Base-by-base conservation (phyloP, 2,888 invertebrate genomes). In the Hypsopygia costalis region DNA sequence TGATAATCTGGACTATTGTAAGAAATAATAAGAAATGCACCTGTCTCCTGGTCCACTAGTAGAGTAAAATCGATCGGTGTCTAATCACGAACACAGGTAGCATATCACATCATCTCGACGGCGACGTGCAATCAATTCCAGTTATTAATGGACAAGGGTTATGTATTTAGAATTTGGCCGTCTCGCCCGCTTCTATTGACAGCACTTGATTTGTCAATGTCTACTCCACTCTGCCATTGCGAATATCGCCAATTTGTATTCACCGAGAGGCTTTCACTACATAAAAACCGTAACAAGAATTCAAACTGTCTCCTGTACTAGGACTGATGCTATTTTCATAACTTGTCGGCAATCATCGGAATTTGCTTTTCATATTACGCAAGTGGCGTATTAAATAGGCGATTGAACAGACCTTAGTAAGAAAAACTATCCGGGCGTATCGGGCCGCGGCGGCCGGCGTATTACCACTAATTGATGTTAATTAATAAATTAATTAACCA, bases 401-500 rank as follows among this genome's bases (percentile, higher is more conserved):
- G 68, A 55, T 40, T 36, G 58, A 62, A 76, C 75, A 74, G 77
- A 66, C 58, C 52, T 76, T 80, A 66, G 58, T 57, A 52, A 73
- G 80, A 86, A 85, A 80, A 81, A 59, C 66, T 75, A 77, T 63
- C 72, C 62, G 63, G 49, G 69, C 79, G 74, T 66, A 65, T 65
- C 79, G 69, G 58, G 56, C 61, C 61, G 58, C 58, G 60, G 68
- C 70, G 66, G 64, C 64, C 52, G 33, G 33, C 33, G 67, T 69
- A 75, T 69, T 74, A 74, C 80, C 71, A 77, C 80, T 82, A 83
- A 83, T 83, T 81, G 76, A 81, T 81, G 81, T 69, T 81, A 83
- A 86, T 83, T 81, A 82, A 83, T 86, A 81, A 83, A 86, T 83
- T 80, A 85, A 85, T 85, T 83, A 83, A 69, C 74, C 78, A 82